A percentile compares a stretch with the other conserved stretches of the same genome.
Evolutionary conservation across 2,113 vertebrate genomes (phyloP).

Genomic region (Genyomyrus donnyi): DNA sequence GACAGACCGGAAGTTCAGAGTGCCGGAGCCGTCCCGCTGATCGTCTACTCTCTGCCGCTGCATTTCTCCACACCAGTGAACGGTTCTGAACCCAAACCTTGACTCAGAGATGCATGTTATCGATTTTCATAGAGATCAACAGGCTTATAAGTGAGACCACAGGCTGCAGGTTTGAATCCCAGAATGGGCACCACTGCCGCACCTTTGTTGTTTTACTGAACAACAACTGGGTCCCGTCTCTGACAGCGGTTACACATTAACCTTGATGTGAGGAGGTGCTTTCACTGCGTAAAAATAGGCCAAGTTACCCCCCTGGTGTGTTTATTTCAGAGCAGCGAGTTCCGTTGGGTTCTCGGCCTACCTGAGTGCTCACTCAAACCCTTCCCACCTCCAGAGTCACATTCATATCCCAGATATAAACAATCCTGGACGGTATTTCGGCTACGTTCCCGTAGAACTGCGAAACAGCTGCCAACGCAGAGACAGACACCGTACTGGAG

Average conservation of each 20-base stretch:
- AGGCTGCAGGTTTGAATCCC: neutral
- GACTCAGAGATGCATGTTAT: neutral
- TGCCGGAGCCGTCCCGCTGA: neutral
- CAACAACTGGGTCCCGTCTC: neutral
- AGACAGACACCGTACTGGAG: neutral
- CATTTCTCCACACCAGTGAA: neutral
- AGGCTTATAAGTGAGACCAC: neutral
- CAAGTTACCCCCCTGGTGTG: neutral
- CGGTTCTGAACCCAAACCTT: neutral
- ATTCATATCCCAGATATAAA: neutral
- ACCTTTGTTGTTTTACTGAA: neutral
- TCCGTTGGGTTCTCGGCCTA: neutral
- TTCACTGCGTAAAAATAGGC: neutral
- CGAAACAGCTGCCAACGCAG: neutral
- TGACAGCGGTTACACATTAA: conserved; percentile 16
- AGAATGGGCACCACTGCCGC: neutral
- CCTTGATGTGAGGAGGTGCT: neutral
- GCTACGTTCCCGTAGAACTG: neutral
- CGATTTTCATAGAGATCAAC: neutral
- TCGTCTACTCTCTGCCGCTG: neutral
- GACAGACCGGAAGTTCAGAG: conserved; percentile 18
- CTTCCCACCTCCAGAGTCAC: neutral
- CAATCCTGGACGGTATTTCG: neutral
- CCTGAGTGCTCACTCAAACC: neutral
- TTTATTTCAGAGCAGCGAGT: neutral